Base-by-base conservation (phyloP, 2,797 vertebrate species). In the Clarias pachynema region DNA sequence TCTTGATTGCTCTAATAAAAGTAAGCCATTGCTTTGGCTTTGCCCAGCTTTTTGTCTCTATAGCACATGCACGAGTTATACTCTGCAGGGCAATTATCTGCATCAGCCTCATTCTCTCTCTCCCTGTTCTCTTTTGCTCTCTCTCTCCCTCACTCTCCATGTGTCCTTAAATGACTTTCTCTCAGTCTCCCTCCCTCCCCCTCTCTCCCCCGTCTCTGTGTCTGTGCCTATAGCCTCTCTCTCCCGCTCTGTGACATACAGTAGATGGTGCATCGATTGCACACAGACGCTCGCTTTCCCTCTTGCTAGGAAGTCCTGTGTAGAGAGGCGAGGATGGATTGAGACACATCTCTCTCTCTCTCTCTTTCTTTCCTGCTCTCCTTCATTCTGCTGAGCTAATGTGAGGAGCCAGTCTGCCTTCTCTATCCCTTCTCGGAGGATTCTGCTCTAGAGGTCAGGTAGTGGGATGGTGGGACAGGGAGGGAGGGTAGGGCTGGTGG, bases 211-310 rank as follows among this genome's bases (percentile, higher is more conserved):
- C 89, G 91, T 93, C 92, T 93, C 92, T 93, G 92, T 90, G 88
- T 90, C 93, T 92, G 92, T 93, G 91, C 91, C 92, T 91, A 91
- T 91, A 80, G 88, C 91, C 84, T 90, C 89, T 85, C 84, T 86
- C 87, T 86, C 88, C 84, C 83, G 86, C 90, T 90, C 86, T 90
- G 89, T 89, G 92, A 94, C 93, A 93, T 89, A 90, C 89, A 89
- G 91, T 93, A 95, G 94, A 95, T 95, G 95, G 93, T 95, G 94
- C 94, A 92, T 94, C 95, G 95, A 95, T 93, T 93, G 92, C 94
- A 93, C 90, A 86, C 87, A 93, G 91, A 93, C 93, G 90, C 92
- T 93, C 91, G 91, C 92, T 89, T 89, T 88, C 87, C 86, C 91
- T 90, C 91, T 91, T 87, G 81, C 89, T 88, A 83, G 79, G 82